Base-by-base conservation (phyloP, 2,113 vertebrate genomes). In the Sturnira hondurensis region DNA sequence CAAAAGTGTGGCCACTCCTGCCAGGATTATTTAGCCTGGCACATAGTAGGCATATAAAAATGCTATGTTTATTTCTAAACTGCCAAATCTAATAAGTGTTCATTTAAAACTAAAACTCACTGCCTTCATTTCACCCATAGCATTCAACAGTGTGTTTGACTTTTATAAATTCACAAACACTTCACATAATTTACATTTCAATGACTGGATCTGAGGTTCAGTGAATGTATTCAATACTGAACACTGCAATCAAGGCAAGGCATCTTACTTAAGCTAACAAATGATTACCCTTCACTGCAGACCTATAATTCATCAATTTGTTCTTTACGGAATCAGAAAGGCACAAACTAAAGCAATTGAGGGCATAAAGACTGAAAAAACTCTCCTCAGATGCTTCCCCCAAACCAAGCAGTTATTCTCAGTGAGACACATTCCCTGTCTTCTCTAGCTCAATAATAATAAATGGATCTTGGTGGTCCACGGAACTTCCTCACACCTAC, bases 241-340 rank as follows among this genome's bases (percentile, higher is more conserved):
- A 80, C 87, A 76, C 5, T 86, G 81, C 86, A 97, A 97, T 97
- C 94, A 97, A 94, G 61, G 38, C 20, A 91, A 91, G 85, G 6
- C 81, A 91, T 45, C 90, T 97, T 89, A 92, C 81, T 78, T 94
- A 92, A 77, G 54, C 61, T 94, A 97, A 93, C 82, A 94, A 96
- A 97, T 96, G 90, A 96, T 86, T 91, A 95, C 38, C 65, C 86
- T 97, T 97, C 82, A 83, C 63, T 28, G 5, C 24, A 97, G 92
- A 96, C 89, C 86, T 97, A 65, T 97, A 96, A 96, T 97, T 85
- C 87, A 97, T 90, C 90, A 97, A 96, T 96, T 96, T 97, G 61
- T 36, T 96, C 70, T 47, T 96, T 89, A 86, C 58, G 70, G 85
- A 96, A 91, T 83, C 85, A 94, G 81, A 90, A 92, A 95, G 47